Base-by-base conservation (phyloP, 1,140 invertebrate genomes). In the Stenopsyche tienmushanensis region DNA sequence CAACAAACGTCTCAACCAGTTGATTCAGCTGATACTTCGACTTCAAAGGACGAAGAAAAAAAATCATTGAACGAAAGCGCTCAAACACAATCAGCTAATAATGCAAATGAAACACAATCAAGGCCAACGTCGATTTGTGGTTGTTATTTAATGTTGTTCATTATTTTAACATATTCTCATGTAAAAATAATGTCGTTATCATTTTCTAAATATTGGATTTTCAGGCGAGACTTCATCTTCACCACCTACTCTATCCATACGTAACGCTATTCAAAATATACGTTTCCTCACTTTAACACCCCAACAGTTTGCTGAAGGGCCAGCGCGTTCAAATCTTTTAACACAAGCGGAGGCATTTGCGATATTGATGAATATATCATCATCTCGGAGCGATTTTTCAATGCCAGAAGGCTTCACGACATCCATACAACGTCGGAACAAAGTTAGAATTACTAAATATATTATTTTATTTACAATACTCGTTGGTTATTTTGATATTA, bases 321-420 rank as follows among this genome's bases (percentile, higher is more conserved):
- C 90, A 2, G 90, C 87, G 0, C 80, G 84, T 17, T 91, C 90
- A 1, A 80, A 82, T 24, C 75, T 93, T 1, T 79, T 94, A 9
- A 84, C 85, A 0, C 84, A 88, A 74, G 82, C 89, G 10, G 91
- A 94, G 74, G 86, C 88, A n/a, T 87, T 91, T 70, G 84, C 88
- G 1, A 86, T 94, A 47, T 78, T 93, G 0, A 90, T 92, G 85
- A 91, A 92, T 74, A 90, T 92, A 62, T 85, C 88, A 1, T 88
- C 88, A 3, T 82, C 81, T 3, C 78, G 72, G 39, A 83, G 83
- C 5, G 85, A 85, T 52, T 81, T 84, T 59, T 77, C 86, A 8
- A 85, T 91, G 83, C 90, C 90, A 0, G 79, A 83, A 52, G 87
- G 87, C 5, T 90, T 91, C 75, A 81, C 84, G 29, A 76, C 74